These are phyloP conservation scores for Mobula birostris DNA, from an alignment of 2,113 vertebrate genomes.

Conservation along the genomic window DNA sequence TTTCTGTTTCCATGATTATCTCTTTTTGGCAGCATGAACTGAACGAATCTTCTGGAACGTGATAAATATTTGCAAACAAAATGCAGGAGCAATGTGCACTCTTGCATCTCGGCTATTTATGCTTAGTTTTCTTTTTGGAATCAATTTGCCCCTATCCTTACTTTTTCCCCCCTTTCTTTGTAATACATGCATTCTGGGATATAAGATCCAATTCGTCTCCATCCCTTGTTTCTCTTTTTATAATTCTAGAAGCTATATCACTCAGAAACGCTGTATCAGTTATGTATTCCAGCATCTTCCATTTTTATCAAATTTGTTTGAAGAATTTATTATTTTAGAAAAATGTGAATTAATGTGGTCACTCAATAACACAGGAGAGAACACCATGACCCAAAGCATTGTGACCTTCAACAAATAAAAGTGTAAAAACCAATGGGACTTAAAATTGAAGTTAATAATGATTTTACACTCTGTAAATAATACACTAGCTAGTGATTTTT, in stretches of 20 bases:
- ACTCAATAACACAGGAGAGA: neutral
- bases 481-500: neutral
- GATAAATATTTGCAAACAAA: neutral
- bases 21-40: neutral
- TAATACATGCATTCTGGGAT: neutral
- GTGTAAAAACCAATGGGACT: neutral
- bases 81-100: neutral
- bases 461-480: neutral
- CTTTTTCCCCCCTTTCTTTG: neutral
- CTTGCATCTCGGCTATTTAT: neutral
- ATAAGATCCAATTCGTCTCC: neutral
- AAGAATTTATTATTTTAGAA: neutral
- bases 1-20: neutral
- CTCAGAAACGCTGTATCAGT: neutral
- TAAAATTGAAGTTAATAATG: slow-evolving; percentile 11
- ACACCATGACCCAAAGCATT: neutral
- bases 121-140: neutral
- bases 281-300: neutral
- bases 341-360: neutral
- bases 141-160: neutral
- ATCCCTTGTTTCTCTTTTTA: neutral
- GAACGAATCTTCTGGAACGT: neutral
- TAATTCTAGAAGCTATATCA: neutral
- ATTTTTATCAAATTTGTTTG: neutral
- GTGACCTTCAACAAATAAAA: neutral